Evolutionary conservation across 30 jellyfish, hydroid and myxozoan genomes (phyloP).

Genomic region (Morbakka virulenta): DNA sequence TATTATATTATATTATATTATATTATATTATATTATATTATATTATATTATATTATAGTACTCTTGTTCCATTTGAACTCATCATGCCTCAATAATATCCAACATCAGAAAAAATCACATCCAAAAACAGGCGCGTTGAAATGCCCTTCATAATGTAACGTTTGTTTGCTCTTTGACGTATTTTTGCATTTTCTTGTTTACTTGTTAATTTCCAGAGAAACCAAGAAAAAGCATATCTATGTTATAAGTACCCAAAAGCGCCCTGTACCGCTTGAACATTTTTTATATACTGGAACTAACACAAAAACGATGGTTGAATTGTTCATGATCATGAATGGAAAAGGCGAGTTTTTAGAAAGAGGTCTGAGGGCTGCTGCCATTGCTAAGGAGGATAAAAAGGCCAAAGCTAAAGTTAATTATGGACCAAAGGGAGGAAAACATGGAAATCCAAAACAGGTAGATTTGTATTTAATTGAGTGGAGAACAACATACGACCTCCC

Average conservation of each 20-base stretch:
- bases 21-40: too few species aligned
- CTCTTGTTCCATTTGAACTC: too few species aligned
- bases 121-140: too few species aligned
- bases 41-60: too few species aligned
- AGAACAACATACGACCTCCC: too few species aligned
- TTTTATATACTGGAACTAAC: constrained; percentile 89
- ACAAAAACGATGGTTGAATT: constrained; percentile 82
- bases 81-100: too few species aligned
- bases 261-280: constrained; percentile 99
- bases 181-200: too few species aligned
- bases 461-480: background rate
- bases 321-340: constrained; percentile 73
- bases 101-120: too few species aligned
- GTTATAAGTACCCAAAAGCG: constrained; percentile 95
- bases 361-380: constrained; percentile 82
- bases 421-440: constrained; percentile 82
- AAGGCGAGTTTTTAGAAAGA: constrained; percentile 67
- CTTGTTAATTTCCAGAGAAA: too few species aligned
- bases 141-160: too few species aligned
- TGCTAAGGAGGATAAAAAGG: constrained; percentile 67
- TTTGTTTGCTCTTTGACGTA: too few species aligned
- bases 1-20: too few species aligned
- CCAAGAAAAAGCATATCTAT: constrained; percentile 83
- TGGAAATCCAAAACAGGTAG: constrained; percentile 80
- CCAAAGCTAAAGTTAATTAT: constrained; percentile 73